phyloP scores from a whole-genome alignment of 2,888 invertebrate species.

The Entomobrya multifasciata region DNA sequence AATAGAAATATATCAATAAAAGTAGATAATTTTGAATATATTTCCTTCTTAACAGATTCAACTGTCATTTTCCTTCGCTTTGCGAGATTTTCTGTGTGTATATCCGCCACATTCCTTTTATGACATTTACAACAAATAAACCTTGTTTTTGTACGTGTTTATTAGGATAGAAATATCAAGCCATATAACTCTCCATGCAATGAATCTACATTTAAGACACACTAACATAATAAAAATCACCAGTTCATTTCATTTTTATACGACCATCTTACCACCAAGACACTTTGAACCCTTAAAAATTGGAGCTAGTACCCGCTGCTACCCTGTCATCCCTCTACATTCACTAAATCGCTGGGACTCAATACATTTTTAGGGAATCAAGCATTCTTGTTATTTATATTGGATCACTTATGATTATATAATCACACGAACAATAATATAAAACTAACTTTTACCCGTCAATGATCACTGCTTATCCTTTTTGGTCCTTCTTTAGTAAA shows the following conservation, averaged over 20 bases:
- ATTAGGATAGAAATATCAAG: constrained; percentile 4
- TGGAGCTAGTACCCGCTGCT: no score
- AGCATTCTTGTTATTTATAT: constrained; percentile 1
- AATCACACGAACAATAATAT: background rate
- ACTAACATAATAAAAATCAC: no score
- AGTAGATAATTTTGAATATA: constrained; percentile 21
- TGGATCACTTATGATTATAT: constrained; percentile 1
- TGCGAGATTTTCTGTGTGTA: background rate
- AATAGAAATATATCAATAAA: constrained; percentile 24
- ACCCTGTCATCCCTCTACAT: no score
- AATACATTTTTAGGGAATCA: background rate
- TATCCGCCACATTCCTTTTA: background rate
- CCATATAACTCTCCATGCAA: background rate
- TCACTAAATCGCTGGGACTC: no score
- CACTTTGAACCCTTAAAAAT: no score
- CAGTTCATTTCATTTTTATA: no score
- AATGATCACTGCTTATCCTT: constrained; percentile 10
- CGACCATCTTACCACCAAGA: no score
- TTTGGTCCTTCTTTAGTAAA: constrained; percentile 11
- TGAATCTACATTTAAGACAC: no score
- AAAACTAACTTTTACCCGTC: background rate
- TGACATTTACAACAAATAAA: constrained; percentile 4
- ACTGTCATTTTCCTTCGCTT: constrained; percentile 20
- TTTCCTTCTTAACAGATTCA: background rate
- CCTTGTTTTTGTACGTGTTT: background rate